Evolutionary conservation across 2,888 invertebrate species (phyloP).

Genomic region (Aporophyla nigra): DNA sequence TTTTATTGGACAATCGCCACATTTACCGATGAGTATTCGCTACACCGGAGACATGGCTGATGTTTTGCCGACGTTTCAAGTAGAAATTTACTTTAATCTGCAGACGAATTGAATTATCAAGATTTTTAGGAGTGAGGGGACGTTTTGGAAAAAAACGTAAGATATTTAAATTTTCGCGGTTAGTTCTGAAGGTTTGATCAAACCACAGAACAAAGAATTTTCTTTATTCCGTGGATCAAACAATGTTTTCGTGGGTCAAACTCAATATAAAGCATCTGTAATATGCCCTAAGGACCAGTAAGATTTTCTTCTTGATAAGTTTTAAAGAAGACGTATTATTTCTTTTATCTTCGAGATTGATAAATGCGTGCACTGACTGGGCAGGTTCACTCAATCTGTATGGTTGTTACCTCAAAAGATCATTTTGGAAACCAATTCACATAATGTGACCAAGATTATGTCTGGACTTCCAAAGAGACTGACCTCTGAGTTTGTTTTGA

Average conservation of each 20-base stretch:
- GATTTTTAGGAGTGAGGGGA: not conserved
- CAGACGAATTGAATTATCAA: not conserved
- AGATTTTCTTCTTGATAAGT: not conserved
- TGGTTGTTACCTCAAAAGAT: too few relatives aligned
- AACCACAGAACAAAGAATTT: too few relatives aligned
- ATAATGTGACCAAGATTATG: too few relatives aligned
- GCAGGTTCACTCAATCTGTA: too few relatives aligned
- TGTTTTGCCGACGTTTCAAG: not conserved
- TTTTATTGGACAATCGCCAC: conserved; percentile 9
- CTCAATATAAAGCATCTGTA: not conserved
- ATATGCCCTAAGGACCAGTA: not conserved
- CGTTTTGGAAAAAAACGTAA: too few relatives aligned
- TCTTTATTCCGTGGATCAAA: too few relatives aligned
- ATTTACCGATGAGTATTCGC: not conserved
- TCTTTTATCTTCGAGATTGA: not conserved
- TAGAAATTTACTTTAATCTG: not conserved
- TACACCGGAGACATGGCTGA: not conserved
- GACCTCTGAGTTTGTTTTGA: too few relatives aligned
- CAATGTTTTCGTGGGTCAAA: not conserved
- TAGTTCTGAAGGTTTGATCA: not conserved
- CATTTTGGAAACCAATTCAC: too few relatives aligned
- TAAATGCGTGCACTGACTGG: too few relatives aligned
- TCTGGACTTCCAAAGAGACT: too few relatives aligned
- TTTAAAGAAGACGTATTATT: not conserved
- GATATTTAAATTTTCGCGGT: not conserved